A percentile compares a stretch with the other conserved stretches of the same genome.
Conservation (phyloP, 2,113 vertebrate genomes). For the Rhagologus leucostigma region DNA sequence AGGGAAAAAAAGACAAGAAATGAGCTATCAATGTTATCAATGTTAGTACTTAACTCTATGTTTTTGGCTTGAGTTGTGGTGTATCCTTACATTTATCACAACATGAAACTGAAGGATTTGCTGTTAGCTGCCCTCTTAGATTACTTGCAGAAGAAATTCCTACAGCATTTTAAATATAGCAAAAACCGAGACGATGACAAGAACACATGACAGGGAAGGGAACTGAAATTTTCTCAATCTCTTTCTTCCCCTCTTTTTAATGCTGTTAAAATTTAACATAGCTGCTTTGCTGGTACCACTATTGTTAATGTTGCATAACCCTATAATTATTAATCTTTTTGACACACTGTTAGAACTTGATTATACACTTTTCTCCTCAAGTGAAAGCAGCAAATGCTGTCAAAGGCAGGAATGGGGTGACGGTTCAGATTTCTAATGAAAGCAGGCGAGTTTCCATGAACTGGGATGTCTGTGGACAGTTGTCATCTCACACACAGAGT, state of each 20-base stretch:
- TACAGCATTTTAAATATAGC: slow-evolving; percentile 24
- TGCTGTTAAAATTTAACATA: background rate
- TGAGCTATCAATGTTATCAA: background rate
- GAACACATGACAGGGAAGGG: slow-evolving; percentile 17
- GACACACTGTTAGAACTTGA: background rate
- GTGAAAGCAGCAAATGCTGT: slow-evolving; percentile 1
- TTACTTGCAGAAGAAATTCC: background rate
- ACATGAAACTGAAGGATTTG: background rate
- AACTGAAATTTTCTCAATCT: slow-evolving; percentile 33
- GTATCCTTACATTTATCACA: background rate
- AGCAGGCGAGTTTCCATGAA: background rate
- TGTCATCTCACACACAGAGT: background rate
- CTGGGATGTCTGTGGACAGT: background rate
- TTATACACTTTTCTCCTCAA: background rate
- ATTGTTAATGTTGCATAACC: slow-evolving; percentile 13
- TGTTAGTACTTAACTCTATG: background rate
- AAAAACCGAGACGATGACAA: background rate
- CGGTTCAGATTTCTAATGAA: background rate
- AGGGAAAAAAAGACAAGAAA: background rate
- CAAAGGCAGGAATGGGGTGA: background rate
- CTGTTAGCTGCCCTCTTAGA: background rate
- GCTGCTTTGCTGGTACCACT: background rate
- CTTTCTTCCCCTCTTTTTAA: slow-evolving; percentile 35
- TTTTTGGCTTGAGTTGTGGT: background rate
- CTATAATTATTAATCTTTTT: background rate